These are phyloP conservation scores for Chrysomallon squamiferum DNA, from an alignment of 1,140 invertebrate species.

Conservation along the genomic window DNA sequence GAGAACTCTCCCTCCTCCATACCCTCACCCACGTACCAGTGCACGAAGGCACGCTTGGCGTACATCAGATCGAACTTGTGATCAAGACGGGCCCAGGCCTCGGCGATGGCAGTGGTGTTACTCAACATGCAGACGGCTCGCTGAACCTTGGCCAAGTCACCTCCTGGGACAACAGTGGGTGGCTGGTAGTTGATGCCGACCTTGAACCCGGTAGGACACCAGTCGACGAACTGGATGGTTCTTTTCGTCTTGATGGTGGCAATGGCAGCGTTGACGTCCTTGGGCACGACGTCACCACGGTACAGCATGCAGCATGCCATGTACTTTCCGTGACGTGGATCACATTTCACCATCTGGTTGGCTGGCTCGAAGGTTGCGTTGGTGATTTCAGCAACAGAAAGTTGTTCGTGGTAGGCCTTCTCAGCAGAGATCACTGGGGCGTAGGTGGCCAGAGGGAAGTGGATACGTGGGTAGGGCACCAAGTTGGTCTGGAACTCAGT, in stretches of 20 bases:
- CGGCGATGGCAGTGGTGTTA: slow-evolving; percentile 67
- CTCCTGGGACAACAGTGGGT: slow-evolving; percentile 64
- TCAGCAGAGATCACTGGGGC: slow-evolving; percentile 39
- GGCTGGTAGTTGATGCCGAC: slow-evolving; percentile 53
- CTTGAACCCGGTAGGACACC: slow-evolving; percentile 69
- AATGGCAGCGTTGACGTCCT: slow-evolving; percentile 86
- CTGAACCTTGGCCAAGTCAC: slow-evolving; percentile 69
- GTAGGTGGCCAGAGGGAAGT: too few relatives aligned
- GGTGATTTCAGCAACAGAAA: slow-evolving; percentile 66
- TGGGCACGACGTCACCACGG: slow-evolving; percentile 69
- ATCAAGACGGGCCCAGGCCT: slow-evolving; percentile 71
- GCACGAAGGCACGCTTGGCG: slow-evolving; percentile 67
- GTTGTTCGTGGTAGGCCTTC: slow-evolving; percentile 62
- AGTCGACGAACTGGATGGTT: slow-evolving; percentile 56
- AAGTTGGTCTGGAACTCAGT: too few relatives aligned
- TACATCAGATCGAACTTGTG: slow-evolving; percentile 73
- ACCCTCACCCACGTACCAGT: slow-evolving; percentile 68
- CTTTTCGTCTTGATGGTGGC: slow-evolving; percentile 84
- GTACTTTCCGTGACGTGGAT: slow-evolving; percentile 82
- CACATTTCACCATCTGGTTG: slow-evolving; percentile 88
- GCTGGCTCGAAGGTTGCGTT: slow-evolving; percentile 85
- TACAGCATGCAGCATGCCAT: slow-evolving; percentile 75
- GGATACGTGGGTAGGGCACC: too few relatives aligned
- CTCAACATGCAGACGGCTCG: slow-evolving; percentile 57
- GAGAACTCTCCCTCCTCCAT: slow-evolving; percentile 81